These are phyloP conservation scores for Esox lucius DNA, from an alignment of 2,797 vertebrate species.

Conservation along the genomic window DNA sequence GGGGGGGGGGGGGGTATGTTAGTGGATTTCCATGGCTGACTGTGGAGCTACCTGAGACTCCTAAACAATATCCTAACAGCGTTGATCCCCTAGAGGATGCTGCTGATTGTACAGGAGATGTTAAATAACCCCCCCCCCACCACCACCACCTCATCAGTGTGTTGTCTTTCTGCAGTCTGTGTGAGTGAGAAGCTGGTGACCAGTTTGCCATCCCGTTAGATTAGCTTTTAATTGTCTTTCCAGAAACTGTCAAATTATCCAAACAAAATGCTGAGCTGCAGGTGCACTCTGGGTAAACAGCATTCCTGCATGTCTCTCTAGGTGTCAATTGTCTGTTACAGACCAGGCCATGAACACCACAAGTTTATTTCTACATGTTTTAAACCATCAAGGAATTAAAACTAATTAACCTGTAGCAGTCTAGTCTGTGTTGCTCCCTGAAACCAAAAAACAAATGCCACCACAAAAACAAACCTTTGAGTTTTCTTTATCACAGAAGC, in stretches of 20 bases:
- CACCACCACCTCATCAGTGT: no score
- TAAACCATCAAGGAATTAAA: conserved; percentile 26
- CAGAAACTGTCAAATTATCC: conserved; percentile 24
- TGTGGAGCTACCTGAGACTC: neutral
- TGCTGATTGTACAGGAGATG: neutral
- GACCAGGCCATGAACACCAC: neutral
- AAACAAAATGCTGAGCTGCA: conserved; percentile 2
- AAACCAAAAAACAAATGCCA: neutral
- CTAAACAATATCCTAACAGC: neutral
- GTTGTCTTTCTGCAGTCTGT: neutral
- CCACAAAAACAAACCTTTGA: neutral
- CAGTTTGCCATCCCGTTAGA: conserved; percentile 5
- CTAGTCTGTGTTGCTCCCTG: conserved; percentile 15
- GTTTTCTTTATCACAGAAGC: neutral
- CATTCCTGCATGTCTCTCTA: conserved; percentile 23
- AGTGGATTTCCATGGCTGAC: neutral
- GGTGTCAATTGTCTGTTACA: conserved; percentile 19
- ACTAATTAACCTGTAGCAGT: conserved; percentile 33
- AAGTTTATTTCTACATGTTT: conserved; percentile 15
- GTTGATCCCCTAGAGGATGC: neutral
- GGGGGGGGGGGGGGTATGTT: neutral
- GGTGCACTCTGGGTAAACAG: conserved; percentile 25
- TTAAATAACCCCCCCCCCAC: no score
- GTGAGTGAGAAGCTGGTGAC: conserved; percentile 6
- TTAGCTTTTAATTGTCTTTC: conserved; percentile 24